Percentiles rank a stretch among this genome's conserved stretches.
Conservation (phyloP, 2,888 invertebrate species). For the Herminia tarsipennalis region DNA sequence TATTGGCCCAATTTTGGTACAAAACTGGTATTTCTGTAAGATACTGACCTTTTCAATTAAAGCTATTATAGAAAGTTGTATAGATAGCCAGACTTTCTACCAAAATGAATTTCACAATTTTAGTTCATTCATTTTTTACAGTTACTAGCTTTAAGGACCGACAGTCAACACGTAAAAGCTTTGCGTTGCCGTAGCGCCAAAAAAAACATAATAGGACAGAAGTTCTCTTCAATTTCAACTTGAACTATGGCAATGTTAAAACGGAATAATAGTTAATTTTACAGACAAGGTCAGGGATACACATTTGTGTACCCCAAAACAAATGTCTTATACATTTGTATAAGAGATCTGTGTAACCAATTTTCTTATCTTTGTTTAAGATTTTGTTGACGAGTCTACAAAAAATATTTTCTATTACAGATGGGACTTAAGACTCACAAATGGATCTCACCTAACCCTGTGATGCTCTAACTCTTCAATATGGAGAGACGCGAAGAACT, state of each 20-base stretch:
- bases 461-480: conserved; percentile 34
- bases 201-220: no score
- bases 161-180: no score
- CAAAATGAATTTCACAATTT: background rate
- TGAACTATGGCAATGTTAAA: no score
- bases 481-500: conserved; percentile 78
- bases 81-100: background rate
- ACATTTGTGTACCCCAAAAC: no score
- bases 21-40: conserved; percentile 26
- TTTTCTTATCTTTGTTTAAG: no score
- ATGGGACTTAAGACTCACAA: conserved; percentile 23
- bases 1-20: conserved; percentile 28
- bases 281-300: no score
- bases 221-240: no score
- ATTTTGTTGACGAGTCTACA: background rate
- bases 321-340: no score
- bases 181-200: no score
- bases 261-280: no score
- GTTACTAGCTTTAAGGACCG: no score
- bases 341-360: no score
- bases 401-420: conserved; percentile 17
- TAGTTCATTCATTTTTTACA: background rate
- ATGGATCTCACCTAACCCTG: conserved; percentile 38
- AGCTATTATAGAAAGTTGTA: background rate
- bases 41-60: conserved; percentile 11